Base-by-base conservation (phyloP, 1,140 invertebrate genomes). In the Drosophila pachea region DNA sequence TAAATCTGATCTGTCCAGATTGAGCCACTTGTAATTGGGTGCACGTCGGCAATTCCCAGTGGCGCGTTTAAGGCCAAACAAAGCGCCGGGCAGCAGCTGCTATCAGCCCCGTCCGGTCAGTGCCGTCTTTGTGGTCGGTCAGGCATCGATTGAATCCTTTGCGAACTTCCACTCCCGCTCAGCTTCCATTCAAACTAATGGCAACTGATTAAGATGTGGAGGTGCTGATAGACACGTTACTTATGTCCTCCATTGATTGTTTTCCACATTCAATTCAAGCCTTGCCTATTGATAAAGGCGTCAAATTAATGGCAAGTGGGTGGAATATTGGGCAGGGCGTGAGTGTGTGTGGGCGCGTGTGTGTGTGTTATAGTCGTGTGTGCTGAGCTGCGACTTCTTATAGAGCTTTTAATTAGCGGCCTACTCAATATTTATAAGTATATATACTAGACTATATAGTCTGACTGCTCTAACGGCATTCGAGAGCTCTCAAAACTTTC, bases 241-340 rank as follows among this genome's bases (percentile, higher is more conserved):
- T 86, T 84, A 84, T 84, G 79, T 86, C 76, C 42, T 59, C 31
- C 76, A 79, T 76, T 84, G 81, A 86, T 79, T 79, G 81, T 82
- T 82, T 82, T 68, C 42, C 62, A 36, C 61, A 29, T 29, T 49
- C 8, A n/a, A 0, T 5, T 6, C 29, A 66, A 53, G 11, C 29
- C 8, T 8, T 35, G 40, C 33, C 33, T 59, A 48, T 49, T 38
- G 62, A 70, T 65, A 53, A 53, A 12, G 35, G 8, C 40, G 47
- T 8, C 9, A 64, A 64, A 64, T 63, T 63, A 69, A 65, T 69
- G 67, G 31, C 43, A n/a, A 16, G 7, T 12, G 45, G 36, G 6
- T 16, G 36, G n/a, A 16, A 6, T 8, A 4, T 4, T 12, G 8
- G 7, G 11, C 11, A 12, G 53, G 29, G 8, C 12, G 22, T 31